phyloP scores from a whole-genome alignment of 2,113 vertebrate species.

The Pseudorhombus dupliciocellatus region DNA sequence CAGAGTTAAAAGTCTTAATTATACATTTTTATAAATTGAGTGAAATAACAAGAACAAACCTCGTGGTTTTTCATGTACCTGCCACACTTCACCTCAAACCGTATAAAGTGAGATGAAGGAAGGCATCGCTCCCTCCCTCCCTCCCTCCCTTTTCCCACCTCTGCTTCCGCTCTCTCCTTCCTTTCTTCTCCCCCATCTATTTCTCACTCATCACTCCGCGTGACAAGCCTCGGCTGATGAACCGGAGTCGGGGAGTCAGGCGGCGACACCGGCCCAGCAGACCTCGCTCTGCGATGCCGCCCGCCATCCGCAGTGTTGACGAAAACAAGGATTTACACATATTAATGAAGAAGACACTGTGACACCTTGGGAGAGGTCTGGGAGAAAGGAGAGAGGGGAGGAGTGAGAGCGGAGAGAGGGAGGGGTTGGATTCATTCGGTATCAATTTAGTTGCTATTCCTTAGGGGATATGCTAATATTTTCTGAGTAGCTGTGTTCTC shows the following conservation, averaged over 20 bases:
- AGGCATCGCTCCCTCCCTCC: background rate
- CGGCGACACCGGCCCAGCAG: slow-evolving; percentile 39
- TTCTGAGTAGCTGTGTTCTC: slow-evolving; percentile 79
- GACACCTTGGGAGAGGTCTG: slow-evolving; percentile 82
- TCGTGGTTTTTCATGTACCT: background rate
- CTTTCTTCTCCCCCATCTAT: background rate
- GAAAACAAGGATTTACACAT: slow-evolving; percentile 91
- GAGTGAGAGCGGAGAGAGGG: slow-evolving; percentile 38
- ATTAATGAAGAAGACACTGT: slow-evolving; percentile 93
- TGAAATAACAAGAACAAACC: background rate
- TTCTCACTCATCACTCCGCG: slow-evolving; percentile 45
- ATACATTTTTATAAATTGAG: too few relatives aligned
- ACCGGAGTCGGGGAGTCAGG: slow-evolving; percentile 54
- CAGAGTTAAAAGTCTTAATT: too few relatives aligned
- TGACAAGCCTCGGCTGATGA: slow-evolving; percentile 57
- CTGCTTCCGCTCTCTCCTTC: slow-evolving; percentile 1
- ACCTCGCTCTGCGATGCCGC: slow-evolving; percentile 25
- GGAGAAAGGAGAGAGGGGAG: slow-evolving; percentile 42
- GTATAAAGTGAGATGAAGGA: slow-evolving; percentile 10
- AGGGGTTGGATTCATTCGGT: slow-evolving; percentile 69
- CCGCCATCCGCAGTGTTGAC: slow-evolving; percentile 60
- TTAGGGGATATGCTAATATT: slow-evolving; percentile 83
- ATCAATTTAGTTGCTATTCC: slow-evolving; percentile 95
- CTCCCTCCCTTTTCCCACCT: slow-evolving; percentile 16
- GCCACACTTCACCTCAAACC: background rate